Evolutionary conservation across 2,797 vertebrate genomes (phyloP), one percentile per base, ranked within the genome.

Genomic region (Myotis pilosus): DNA sequence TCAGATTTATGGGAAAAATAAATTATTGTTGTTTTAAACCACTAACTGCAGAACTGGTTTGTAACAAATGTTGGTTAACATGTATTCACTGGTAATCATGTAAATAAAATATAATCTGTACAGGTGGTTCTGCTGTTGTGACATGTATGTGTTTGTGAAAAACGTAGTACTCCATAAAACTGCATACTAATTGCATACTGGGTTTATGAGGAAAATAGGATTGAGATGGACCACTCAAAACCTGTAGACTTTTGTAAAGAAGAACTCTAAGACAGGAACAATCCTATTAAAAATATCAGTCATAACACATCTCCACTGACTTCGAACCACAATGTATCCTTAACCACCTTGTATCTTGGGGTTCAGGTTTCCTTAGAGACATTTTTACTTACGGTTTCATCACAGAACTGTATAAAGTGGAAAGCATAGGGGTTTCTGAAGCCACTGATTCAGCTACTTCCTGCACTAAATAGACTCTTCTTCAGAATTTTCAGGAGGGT

Each of bases 1-100:
- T 86, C n/a, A 82, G 47, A 75, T 79, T 28, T 89, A 75, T 13
- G 15, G 69, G 64, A 66, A 94, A 89, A 86, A 44, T 62, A 91
- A 55, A 38, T 49, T 36, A 36, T 66, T 68, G 11, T 28, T 49
- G 7, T 80, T 68, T 66, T 71, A 68, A 71, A 60, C 5, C 4
- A 68, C 60, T 84, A 44, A 62, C 6, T 57, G 87, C 22, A 81
- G 53, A n/a, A 33, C 28, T 83, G 8, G 23, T 86, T 62, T 57
- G 16, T 64, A 75, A 91, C 60, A n/a, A 55, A 55, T 55, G 51
- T 55, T 36, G 75, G 16, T 25, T 55, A 36, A 49, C 11, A 76
- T 83, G 44, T 75, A 30, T 69, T 78, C 53, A 53, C 8, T 23
- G 76, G n/a, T 49, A 69, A 81, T 83, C 75, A 66, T 12, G 5